These are phyloP conservation scores for Nyctibius bracteatus DNA, from an alignment of 2,113 vertebrate genomes.

Conservation along the genomic window DNA sequence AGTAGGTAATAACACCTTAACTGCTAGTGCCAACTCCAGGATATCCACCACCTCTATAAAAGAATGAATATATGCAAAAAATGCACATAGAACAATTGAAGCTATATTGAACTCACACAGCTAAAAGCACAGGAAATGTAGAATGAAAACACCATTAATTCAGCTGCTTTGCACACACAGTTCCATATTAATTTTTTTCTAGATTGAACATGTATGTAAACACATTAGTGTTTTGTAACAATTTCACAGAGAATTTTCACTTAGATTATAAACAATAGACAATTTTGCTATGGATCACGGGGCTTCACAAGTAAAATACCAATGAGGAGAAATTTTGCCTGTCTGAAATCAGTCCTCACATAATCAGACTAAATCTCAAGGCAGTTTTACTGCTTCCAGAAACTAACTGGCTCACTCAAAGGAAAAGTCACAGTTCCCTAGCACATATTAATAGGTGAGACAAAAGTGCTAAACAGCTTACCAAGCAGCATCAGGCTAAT, in stretches of 20 bases:
- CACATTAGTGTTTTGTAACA: background rate
- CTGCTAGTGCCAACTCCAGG: background rate
- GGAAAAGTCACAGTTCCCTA: background rate
- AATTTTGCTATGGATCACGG: background rate
- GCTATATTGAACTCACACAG: background rate
- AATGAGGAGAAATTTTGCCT: background rate
- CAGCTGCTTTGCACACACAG: background rate
- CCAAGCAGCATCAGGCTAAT: conserved; percentile 57
- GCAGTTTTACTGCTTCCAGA: background rate
- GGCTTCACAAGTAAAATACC: background rate
- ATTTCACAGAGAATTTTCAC: background rate
- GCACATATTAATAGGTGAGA: conserved; percentile 14
- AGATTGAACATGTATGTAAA: background rate
- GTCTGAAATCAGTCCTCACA: background rate
- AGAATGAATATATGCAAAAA: background rate
- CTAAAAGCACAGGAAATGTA: background rate
- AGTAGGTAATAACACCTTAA: background rate
- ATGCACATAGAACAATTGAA: background rate
- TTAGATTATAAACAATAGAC: background rate
- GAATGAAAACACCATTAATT: background rate
- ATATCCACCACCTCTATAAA: background rate
- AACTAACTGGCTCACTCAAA: background rate
- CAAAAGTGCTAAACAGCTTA: conserved; percentile 58
- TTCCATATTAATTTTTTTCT: background rate
- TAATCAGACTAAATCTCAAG: background rate